Evolutionary conservation across 1,140 invertebrate genomes (phyloP).

Genomic region (Ceratoteleas bidentatus): DNA sequence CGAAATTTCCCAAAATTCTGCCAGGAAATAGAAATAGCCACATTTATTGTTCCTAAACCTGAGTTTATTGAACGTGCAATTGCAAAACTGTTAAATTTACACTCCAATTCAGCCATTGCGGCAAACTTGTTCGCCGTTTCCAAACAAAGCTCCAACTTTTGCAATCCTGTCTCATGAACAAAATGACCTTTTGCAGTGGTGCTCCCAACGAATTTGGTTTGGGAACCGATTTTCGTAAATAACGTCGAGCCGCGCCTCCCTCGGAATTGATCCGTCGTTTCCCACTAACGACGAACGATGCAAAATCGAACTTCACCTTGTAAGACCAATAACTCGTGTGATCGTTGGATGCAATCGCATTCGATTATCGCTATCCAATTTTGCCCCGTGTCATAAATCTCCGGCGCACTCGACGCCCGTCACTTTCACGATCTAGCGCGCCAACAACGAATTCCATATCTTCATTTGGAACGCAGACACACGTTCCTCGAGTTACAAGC

Average conservation of each 20-base stretch:
- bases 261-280: conserved; percentile 33
- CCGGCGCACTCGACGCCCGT: conserved; percentile 55
- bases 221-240: not conserved
- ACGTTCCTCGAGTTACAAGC: conserved; percentile 55
- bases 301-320: conserved; percentile 57
- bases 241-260: no score
- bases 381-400: conserved; percentile 61
- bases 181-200: no score
- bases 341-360: conserved; percentile 60
- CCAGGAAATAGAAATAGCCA: no score
- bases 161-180: no score
- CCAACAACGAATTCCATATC: conserved; percentile 58
- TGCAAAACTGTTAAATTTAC: no score
- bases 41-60: no score
- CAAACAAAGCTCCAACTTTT: no score
- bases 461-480: conserved; percentile 61
- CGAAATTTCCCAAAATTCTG: no score
- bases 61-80: no score
- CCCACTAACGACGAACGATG: conserved; percentile 40
- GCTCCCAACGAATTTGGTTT: no score
- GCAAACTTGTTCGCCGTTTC: no score
- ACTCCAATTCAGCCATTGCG: no score
- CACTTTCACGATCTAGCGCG: conserved; percentile 60
- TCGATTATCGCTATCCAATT: conserved; percentile 65
- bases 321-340: conserved; percentile 64